Percentiles rank a stretch among this genome's conserved stretches.
phyloP scores from a whole-genome alignment of 2,888 invertebrate species.

The Chymomyza procnemis region DNA sequence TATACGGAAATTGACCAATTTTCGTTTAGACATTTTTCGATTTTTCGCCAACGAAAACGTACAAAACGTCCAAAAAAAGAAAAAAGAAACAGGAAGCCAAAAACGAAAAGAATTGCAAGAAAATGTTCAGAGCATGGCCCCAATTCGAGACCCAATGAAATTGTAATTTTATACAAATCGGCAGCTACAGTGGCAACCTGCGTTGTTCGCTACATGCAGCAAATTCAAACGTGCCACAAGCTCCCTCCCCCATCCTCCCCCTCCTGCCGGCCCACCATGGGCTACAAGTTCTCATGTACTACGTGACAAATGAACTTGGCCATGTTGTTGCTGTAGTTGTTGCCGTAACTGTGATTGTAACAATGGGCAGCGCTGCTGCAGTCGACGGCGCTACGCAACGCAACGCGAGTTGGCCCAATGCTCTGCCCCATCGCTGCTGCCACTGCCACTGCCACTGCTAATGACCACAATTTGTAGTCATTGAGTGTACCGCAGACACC shows the following conservation, averaged over 20 bases:
- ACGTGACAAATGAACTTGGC: conserved; percentile 12
- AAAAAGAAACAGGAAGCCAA: neutral
- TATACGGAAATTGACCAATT: neutral
- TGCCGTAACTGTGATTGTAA: neutral
- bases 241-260: neutral
- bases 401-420: conserved; percentile 14
- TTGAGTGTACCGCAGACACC: conserved; percentile 41
- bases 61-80: neutral
- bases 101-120: neutral
- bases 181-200: neutral
- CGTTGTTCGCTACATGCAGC: conserved; percentile 30
- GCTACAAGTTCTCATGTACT: neutral
- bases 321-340: neutral
- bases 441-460: conserved; percentile 21
- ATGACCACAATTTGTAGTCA: conserved; percentile 60
- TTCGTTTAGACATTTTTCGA: neutral
- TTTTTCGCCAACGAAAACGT: neutral
- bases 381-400: conserved; percentile 26
- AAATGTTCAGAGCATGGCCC: conserved; percentile 8
- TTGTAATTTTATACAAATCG: conserved; percentile 54
- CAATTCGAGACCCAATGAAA: conserved; percentile 32
- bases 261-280: neutral
- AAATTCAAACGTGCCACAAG: neutral
- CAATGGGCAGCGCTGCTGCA: neutral
- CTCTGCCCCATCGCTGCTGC: neutral